Conservation (phyloP, 2,797 vertebrate genomes). For the Adrianichthys oophorus region DNA sequence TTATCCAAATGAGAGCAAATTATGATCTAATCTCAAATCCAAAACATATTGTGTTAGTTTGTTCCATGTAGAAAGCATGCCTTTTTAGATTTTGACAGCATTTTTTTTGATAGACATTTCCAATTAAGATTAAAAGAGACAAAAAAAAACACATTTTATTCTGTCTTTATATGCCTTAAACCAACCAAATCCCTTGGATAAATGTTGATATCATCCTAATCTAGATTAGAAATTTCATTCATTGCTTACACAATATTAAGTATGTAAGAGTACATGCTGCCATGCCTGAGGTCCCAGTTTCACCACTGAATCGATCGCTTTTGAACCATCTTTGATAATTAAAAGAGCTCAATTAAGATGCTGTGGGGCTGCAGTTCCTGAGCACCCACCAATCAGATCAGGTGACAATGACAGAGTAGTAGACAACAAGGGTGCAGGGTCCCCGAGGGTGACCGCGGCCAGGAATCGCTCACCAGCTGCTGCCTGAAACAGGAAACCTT, state of each 20-base stretch:
- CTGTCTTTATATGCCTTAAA: too few relatives aligned
- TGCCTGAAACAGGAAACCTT: constrained; percentile 71
- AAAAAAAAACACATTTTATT: neutral
- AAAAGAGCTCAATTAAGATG: constrained; percentile 73
- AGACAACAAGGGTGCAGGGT: constrained; percentile 42
- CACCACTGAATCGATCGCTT: constrained; percentile 34
- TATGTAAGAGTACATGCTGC: constrained; percentile 53
- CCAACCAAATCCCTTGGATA: neutral
- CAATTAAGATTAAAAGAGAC: neutral
- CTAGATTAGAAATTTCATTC: constrained; percentile 7
- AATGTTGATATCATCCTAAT: neutral
- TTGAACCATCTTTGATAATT: constrained; percentile 69
- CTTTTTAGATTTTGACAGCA: constrained; percentile 21
- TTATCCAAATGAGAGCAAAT: constrained; percentile 30
- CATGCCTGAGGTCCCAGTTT: constrained; percentile 46
- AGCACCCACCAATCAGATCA: constrained; percentile 51
- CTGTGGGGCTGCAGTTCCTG: constrained; percentile 42
- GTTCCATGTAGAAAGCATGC: neutral
- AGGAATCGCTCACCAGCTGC: constrained; percentile 73
- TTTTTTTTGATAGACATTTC: neutral
- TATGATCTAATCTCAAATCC: constrained; percentile 17
- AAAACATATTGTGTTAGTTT: too few relatives aligned
- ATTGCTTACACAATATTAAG: constrained; percentile 47
- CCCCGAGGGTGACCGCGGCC: constrained; percentile 62
- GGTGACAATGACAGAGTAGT: constrained; percentile 62